Base-by-base conservation (phyloP, 2,797 vertebrate species). In the Leptodactylus fallax region DNA sequence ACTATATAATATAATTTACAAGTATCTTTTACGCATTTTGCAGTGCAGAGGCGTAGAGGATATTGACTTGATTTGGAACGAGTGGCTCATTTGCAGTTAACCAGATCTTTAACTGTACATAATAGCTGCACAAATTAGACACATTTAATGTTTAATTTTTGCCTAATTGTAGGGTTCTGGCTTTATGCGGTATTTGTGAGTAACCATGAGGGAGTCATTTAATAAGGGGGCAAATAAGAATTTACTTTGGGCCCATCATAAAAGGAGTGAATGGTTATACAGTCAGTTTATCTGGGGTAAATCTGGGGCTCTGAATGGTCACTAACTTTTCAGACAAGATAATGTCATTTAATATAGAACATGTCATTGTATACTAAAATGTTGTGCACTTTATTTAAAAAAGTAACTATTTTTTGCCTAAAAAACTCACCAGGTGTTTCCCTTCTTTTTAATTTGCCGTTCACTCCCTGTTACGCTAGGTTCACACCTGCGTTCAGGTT, bases 1-100 rank as follows among this genome's bases (percentile, higher is more conserved):
- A 13, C 21, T 23, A 53, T 11, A 49, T 80, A 90, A 89, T 80
- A 79, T 60, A 78, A 49, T 4, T 85, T 89, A 81, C 58, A 53
- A 90, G 78, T 71, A 88, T 71, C 91, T 77, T 86, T 91, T 88
- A 87, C 82, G 19, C 13, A 86, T 89, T 89, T 79, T 85, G 74
- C 63, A 85, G 19, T 61, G 45, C 49, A 61, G 17, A 76, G 79
- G 72, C 23, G 58, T 47, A 63, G 21, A 58, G 65, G 51, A 47
- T 79, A 88, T 84, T 79, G 72, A 78, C 77, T 58, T 71, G 61
- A 53, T 85, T 19, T 71, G 63, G 74, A 71, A 23, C 14, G 17
- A 65, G 61, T 81, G n/a, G 51, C 56, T 71, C 67, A 36, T 85
- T 58, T 85, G 67, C 83, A 67, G 82, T 91, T 91, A 89, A 45